Conservation (phyloP, 2,888 invertebrate species). For the Tetragnatha montana region DNA sequence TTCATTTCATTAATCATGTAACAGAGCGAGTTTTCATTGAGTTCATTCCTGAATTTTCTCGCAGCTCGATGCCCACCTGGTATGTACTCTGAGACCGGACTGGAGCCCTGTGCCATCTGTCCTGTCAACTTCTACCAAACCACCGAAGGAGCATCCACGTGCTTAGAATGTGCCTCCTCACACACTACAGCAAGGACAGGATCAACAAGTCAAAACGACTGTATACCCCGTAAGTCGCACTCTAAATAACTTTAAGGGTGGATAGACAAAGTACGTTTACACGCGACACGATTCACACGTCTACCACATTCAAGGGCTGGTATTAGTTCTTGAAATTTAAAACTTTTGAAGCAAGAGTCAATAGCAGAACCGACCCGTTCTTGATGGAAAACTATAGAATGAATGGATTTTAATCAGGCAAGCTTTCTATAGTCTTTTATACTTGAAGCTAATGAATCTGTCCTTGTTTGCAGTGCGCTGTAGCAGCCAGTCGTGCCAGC, state of each 20-base stretch:
- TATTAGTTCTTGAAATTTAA: too few species aligned
- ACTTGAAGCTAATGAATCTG: constrained; percentile 9
- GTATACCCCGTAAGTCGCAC: constrained; percentile 79
- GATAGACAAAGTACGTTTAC: too few species aligned
- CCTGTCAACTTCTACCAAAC: constrained; percentile 95
- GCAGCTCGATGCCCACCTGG: constrained; percentile 90
- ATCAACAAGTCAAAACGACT: constrained; percentile 88
- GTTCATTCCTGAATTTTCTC: constrained; percentile 34
- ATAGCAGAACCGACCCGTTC: background rate
- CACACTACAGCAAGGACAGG: constrained; percentile 90
- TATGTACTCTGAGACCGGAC: constrained; percentile 93
- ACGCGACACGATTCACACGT: too few species aligned
- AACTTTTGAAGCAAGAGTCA: background rate
- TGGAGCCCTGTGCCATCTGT: constrained; percentile 94
- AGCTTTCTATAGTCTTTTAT: background rate
- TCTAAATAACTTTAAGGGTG: too few species aligned
- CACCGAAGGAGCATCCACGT: constrained; percentile 88
- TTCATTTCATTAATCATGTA: background rate
- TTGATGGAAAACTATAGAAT: background rate
- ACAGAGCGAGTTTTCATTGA: background rate
- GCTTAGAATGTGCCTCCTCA: constrained; percentile 92
- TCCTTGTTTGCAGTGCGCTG: constrained; percentile 82
- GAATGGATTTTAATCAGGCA: too few species aligned
- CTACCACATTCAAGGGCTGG: too few species aligned
- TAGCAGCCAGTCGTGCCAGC: constrained; percentile 90